phyloP scores from a whole-genome alignment of 2,113 vertebrate species.

The Cyrtonyx montezumae region DNA sequence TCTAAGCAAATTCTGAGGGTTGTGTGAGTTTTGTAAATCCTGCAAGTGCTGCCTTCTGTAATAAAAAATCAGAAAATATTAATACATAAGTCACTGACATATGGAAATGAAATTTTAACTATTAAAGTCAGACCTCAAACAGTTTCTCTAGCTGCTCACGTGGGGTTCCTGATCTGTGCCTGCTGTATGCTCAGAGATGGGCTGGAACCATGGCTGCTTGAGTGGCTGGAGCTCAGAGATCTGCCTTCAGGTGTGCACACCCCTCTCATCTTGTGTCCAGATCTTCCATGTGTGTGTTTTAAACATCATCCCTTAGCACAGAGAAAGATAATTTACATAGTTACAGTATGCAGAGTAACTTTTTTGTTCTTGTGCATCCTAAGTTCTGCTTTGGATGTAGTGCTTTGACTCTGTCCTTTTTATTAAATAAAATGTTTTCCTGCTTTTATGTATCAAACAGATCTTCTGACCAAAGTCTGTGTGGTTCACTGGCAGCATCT shows the following conservation, averaged over 20 bases:
- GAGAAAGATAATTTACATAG: neutral
- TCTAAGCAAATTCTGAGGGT: slow-evolving; percentile 11
- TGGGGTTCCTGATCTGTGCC: neutral
- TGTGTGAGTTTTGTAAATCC: neutral
- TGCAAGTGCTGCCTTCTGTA: neutral
- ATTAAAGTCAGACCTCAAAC: neutral
- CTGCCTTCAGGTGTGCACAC: neutral
- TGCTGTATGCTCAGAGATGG: neutral
- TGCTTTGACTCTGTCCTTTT: neutral
- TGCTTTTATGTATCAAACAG: neutral
- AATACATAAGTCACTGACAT: neutral
- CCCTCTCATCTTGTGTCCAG: neutral
- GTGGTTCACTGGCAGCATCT: neutral
- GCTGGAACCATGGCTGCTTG: neutral
- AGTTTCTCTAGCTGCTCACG: neutral
- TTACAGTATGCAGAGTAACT: neutral
- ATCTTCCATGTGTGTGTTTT: neutral
- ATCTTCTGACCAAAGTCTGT: neutral
- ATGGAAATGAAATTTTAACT: neutral
- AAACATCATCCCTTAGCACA: neutral
- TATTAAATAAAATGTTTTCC: neutral
- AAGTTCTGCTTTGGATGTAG: neutral
- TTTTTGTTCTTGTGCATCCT: neutral
- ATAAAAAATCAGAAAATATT: neutral
- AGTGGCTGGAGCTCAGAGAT: neutral